Conservation (phyloP, 2,888 invertebrate species). For the Esperia sulphurella region DNA sequence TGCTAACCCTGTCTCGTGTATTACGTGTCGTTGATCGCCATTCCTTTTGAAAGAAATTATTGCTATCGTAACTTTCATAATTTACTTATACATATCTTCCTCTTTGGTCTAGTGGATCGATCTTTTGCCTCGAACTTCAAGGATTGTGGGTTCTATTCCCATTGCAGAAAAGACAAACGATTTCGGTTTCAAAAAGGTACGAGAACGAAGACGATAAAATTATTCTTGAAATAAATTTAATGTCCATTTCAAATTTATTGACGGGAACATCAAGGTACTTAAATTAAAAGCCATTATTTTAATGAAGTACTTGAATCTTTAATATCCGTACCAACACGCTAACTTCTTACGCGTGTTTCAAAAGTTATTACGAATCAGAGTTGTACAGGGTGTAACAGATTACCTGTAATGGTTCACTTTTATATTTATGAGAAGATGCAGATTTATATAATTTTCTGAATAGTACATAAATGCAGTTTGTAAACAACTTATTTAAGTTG, state of each 20-base stretch:
- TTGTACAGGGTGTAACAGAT: background rate
- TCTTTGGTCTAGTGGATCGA: too few relatives aligned
- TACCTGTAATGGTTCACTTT: too few relatives aligned
- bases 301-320: slow-evolving; percentile 19
- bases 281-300: slow-evolving; percentile 17
- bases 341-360: slow-evolving; percentile 2
- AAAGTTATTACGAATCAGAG: background rate
- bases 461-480: too few relatives aligned
- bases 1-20: background rate
- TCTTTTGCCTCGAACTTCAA: too few relatives aligned
- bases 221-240: background rate
- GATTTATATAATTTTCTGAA: too few relatives aligned
- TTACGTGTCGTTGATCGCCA: background rate
- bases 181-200: background rate
- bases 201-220: background rate
- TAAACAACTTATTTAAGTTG: too few relatives aligned
- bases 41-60: too few relatives aligned
- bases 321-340: slow-evolving; percentile 13
- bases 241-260: slow-evolving; percentile 13
- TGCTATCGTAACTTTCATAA: too few relatives aligned
- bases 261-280: slow-evolving; percentile 11
- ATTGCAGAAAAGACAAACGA: too few relatives aligned
- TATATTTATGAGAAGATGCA: too few relatives aligned
- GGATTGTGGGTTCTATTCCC: too few relatives aligned
- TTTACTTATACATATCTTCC: too few relatives aligned